phyloP scores from a whole-genome alignment of 2,888 invertebrate species.

The Nezara viridula region DNA sequence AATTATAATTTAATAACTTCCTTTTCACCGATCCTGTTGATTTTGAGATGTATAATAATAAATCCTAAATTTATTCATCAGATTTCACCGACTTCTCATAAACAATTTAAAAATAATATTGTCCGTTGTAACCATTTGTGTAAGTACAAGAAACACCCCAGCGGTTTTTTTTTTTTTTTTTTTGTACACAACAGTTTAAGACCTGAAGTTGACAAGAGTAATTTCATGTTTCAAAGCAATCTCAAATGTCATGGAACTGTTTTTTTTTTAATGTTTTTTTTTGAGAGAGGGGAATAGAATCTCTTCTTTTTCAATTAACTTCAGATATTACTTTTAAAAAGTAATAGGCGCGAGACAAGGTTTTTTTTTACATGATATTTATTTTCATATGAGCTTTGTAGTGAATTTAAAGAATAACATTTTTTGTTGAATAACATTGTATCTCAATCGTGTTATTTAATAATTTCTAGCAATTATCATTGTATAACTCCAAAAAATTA shows the following conservation, averaged over 20 bases:
- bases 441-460: no score
- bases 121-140: not conserved
- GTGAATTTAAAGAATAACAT: not conserved
- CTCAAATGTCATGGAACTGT: not conserved
- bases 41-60: no score
- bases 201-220: constrained; percentile 25
- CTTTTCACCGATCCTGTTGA: no score
- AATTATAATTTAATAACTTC: no score
- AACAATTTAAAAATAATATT: not conserved
- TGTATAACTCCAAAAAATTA: no score
- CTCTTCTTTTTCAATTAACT: not conserved
- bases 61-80: no score
- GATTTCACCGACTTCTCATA: no score
- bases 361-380: not conserved
- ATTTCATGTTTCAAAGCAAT: constrained; percentile 10
- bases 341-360: not conserved
- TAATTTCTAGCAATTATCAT: no score
- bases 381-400: not conserved
- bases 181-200: not conserved
- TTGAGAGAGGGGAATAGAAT: no score
- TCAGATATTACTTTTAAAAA: not conserved
- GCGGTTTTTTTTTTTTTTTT: not conserved
- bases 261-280: not conserved
- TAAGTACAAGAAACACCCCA: not conserved
- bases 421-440: not conserved